Conservation (phyloP, 2,888 invertebrate genomes). For the Polyommatus iphigenia region DNA sequence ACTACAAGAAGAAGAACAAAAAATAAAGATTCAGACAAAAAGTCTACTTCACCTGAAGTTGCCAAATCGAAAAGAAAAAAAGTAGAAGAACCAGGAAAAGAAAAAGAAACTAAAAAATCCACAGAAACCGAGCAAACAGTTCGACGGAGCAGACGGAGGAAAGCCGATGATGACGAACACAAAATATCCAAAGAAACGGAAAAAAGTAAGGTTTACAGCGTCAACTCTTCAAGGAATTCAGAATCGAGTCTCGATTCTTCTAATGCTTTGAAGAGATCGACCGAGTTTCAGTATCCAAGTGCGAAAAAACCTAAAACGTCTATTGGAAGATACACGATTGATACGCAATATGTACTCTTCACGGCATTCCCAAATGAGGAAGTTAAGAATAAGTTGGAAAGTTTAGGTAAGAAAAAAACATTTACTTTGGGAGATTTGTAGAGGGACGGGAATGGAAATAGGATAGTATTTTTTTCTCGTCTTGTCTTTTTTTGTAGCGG, state of each 20-base stretch:
- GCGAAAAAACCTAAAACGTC: constrained; percentile 52
- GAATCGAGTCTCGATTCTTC: constrained; percentile 54
- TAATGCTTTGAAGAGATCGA: constrained; percentile 51
- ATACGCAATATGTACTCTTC: constrained; percentile 60
- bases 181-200: constrained; percentile 47
- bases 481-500: too few relatives aligned
- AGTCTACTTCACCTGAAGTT: constrained; percentile 26
- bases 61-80: constrained; percentile 2
- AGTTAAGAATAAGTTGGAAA: constrained; percentile 58
- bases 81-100: not conserved
- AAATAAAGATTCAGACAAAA: constrained; percentile 30
- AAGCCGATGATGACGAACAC: constrained; percentile 37
- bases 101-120: constrained; percentile 20
- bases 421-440: not conserved
- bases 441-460: too few relatives aligned
- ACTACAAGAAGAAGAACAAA: constrained; percentile 31
- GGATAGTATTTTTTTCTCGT: too few relatives aligned
- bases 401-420: constrained; percentile 55
- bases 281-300: constrained; percentile 48
- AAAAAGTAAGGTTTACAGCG: constrained; percentile 59
- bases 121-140: constrained; percentile 43
- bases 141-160: constrained; percentile 59
- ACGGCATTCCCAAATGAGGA: constrained; percentile 62
- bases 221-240: constrained; percentile 46
- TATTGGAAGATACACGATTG: constrained; percentile 46